A percentile compares a stretch with the other conserved stretches of the same genome.
These are phyloP conservation scores for Gnatocerus cornutus DNA, from an alignment of 2,888 invertebrate species.

Conservation along the genomic window DNA sequence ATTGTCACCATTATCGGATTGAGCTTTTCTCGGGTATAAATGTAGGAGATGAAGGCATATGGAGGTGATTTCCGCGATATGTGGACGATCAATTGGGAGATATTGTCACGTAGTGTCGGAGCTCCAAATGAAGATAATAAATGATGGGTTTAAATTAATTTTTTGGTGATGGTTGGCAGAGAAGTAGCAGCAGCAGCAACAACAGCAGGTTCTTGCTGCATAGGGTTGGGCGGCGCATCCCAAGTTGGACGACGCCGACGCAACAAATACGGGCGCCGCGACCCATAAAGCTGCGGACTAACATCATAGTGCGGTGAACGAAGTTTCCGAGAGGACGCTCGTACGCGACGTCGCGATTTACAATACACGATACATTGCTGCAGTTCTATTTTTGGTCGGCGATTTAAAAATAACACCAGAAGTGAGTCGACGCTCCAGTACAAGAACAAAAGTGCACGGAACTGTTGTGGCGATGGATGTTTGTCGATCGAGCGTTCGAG, in stretches of 20 bases:
- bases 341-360: constrained; percentile 46
- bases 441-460: constrained; percentile 13
- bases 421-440: constrained; percentile 40
- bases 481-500: constrained; percentile 3
- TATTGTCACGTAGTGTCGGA: constrained; percentile 1
- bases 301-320: constrained; percentile 71
- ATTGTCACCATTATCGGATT: constrained; percentile 22
- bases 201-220: constrained; percentile 66
- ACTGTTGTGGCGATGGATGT: constrained; percentile 7
- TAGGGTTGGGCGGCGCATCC: constrained; percentile 66
- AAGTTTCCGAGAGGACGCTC: constrained; percentile 63
- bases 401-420: constrained; percentile 50
- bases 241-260: constrained; percentile 68
- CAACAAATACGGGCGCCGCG: constrained; percentile 69
- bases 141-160: constrained; percentile 15
- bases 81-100: constrained; percentile 6
- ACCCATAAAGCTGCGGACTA: constrained; percentile 70
- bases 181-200: constrained; percentile 45
- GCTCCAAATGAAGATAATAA: constrained; percentile 8
- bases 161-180: constrained; percentile 4
- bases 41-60: constrained; percentile 9
- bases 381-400: constrained; percentile 49
- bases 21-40: constrained; percentile 14
- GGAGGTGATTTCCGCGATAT: constrained; percentile 2
- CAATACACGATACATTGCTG: constrained; percentile 46